Evolutionary conservation across 2,113 vertebrate species (phyloP).

Genomic region (Arothron firmamentum): DNA sequence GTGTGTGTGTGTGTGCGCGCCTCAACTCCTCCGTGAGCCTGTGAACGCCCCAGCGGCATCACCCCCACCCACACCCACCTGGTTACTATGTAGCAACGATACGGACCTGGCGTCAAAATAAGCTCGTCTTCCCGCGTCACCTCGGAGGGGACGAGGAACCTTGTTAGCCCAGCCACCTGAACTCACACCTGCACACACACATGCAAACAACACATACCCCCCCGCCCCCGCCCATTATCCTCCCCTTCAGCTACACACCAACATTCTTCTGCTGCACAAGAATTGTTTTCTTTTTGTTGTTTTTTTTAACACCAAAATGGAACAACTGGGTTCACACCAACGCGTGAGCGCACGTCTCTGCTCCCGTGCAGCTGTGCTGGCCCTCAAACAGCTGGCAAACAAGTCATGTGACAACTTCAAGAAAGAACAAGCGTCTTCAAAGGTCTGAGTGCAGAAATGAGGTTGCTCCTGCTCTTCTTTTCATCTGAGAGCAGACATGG

Average conservation of each 20-base stretch:
- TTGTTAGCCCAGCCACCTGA: slow-evolving; percentile 69
- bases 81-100: slow-evolving; percentile 69
- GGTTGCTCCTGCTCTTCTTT: no score
- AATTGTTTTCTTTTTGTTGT: neutral
- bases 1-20: slow-evolving; percentile 14
- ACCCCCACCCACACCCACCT: slow-evolving; percentile 59
- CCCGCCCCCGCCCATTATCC: neutral
- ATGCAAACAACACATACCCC: slow-evolving; percentile 43
- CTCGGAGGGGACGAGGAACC: slow-evolving; percentile 54
- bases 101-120: slow-evolving; percentile 63
- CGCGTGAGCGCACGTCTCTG: no score
- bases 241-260: slow-evolving; percentile 10
- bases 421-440: no score
- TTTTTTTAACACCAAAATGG: no score
- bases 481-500: no score
- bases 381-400: no score
- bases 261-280: neutral
- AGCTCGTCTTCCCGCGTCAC: slow-evolving; percentile 50
- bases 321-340: no score
- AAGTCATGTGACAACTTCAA: no score
- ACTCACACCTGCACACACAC: slow-evolving; percentile 56
- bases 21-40: slow-evolving; percentile 53
- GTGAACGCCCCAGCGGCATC: slow-evolving; percentile 54
- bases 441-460: no score
- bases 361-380: no score